These are phyloP conservation scores for Platysternon megacephalum DNA, from an alignment of 2,113 vertebrate genomes.

Conservation along the genomic window DNA sequence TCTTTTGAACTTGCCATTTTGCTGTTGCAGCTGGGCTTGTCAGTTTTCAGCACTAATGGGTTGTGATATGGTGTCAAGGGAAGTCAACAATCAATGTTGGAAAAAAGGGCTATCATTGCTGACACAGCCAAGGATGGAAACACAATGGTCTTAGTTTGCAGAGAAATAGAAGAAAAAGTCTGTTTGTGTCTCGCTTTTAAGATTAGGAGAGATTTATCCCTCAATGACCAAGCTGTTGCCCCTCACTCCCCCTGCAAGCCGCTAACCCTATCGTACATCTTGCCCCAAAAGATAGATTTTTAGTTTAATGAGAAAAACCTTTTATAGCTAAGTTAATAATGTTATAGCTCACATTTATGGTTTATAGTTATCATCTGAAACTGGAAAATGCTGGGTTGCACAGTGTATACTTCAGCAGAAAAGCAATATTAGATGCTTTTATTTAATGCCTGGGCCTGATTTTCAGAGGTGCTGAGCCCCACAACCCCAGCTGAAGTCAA, in stretches of 20 bases:
- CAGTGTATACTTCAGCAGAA: neutral
- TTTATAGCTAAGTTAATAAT: slow-evolving; percentile 28
- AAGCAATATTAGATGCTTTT: slow-evolving; percentile 11
- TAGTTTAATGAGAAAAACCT: neutral
- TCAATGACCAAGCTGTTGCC: slow-evolving; percentile 51
- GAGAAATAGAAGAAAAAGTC: slow-evolving; percentile 76
- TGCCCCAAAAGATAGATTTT: neutral
- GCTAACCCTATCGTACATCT: neutral
- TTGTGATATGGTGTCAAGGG: slow-evolving; percentile 84
- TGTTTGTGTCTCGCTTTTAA: slow-evolving; percentile 73
- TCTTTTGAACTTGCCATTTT: slow-evolving; percentile 80
- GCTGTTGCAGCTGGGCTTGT: slow-evolving; percentile 79
- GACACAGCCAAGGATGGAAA: slow-evolving; percentile 76
- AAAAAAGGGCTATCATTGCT: slow-evolving; percentile 71
- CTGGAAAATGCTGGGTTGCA: neutral
- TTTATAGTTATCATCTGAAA: slow-evolving; percentile 18
- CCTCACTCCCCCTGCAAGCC: slow-evolving; percentile 17
- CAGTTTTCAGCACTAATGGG: slow-evolving; percentile 84
- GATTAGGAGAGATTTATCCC: slow-evolving; percentile 73
- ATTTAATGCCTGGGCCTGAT: neutral
- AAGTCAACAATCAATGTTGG: slow-evolving; percentile 84
- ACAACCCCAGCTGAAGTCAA: slow-evolving; percentile 37
- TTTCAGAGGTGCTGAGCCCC: neutral
- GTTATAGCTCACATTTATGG: neutral
- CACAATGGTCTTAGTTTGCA: slow-evolving; percentile 67